Percentiles rank a stretch among this genome's conserved stretches.
Conservation (phyloP, 2,113 vertebrate genomes). For the Sinocyclocheilus maitianheensis region DNA sequence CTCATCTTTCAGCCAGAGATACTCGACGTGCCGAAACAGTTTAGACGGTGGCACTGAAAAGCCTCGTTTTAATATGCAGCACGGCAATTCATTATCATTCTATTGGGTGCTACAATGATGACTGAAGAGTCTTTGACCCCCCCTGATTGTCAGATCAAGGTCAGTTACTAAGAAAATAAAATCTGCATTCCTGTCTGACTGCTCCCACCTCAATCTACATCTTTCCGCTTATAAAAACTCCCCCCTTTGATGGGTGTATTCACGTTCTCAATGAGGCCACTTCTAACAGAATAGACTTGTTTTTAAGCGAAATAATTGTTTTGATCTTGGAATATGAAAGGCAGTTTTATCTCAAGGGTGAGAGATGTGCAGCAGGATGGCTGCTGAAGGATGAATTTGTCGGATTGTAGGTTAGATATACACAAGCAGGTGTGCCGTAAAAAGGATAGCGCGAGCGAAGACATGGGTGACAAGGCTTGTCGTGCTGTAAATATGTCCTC, state of each 20-base stretch:
- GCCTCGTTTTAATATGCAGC: slow-evolving; percentile 74
- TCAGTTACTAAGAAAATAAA: slow-evolving; percentile 80
- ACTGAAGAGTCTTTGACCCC: slow-evolving; percentile 76
- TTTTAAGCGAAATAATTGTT: slow-evolving; percentile 69
- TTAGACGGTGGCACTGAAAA: slow-evolving; percentile 69
- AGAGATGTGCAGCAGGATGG: slow-evolving; percentile 46
- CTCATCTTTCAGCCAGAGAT: slow-evolving; percentile 70
- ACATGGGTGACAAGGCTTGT: slow-evolving; percentile 48
- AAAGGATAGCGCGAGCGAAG: background rate
- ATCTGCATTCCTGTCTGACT: slow-evolving; percentile 70
- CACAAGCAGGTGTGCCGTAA: background rate
- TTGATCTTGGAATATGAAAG: slow-evolving; percentile 67
- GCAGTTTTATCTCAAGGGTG: slow-evolving; percentile 67
- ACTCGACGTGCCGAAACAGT: slow-evolving; percentile 76
- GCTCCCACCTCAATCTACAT: slow-evolving; percentile 45
- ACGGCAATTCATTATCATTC: slow-evolving; percentile 79
- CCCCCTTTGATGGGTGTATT: slow-evolving; percentile 63
- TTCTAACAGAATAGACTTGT: slow-evolving; percentile 65
- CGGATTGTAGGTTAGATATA: slow-evolving; percentile 56
- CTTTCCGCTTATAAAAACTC: slow-evolving; percentile 49
- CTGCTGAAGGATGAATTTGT: slow-evolving; percentile 53
- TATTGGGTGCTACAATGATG: slow-evolving; percentile 71
- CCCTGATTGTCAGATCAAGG: slow-evolving; percentile 74
- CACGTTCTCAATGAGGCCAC: slow-evolving; percentile 68
- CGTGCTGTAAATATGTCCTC: slow-evolving; percentile 74